Conservation (phyloP, 2,113 vertebrate genomes). For the Sander lucioperca region DNA sequence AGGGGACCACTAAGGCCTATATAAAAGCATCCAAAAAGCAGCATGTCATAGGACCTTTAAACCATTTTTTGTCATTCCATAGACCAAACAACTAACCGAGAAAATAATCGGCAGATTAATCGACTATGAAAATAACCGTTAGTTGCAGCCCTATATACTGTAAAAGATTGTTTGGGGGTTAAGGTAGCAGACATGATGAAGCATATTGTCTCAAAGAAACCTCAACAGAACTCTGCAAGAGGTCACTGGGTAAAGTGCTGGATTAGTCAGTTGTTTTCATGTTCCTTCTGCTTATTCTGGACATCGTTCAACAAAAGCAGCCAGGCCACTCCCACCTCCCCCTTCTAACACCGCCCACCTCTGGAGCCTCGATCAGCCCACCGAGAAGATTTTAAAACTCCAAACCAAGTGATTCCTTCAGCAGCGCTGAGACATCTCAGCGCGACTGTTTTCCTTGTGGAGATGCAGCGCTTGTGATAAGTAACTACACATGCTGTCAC, state of each 20-base stretch:
- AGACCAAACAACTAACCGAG: too few species aligned
- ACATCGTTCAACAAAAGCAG: conserved; percentile 71
- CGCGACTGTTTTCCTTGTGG: conserved; percentile 29
- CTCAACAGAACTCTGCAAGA: conserved; percentile 33
- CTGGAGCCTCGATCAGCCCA: conserved; percentile 48
- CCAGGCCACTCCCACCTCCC: conserved; percentile 52
- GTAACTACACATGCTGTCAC: conserved; percentile 43
- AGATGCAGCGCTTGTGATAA: conserved; percentile 28
- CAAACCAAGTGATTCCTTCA: conserved; percentile 56
- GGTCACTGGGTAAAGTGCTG: conserved; percentile 20
- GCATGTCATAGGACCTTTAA: too few species aligned
- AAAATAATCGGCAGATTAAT: too few species aligned
- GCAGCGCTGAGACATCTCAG: conserved; percentile 29
- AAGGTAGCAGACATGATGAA: conserved; percentile 23
- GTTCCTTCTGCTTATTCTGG: conserved; percentile 69
- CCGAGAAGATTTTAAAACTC: conserved; percentile 43
- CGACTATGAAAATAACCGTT: too few species aligned
- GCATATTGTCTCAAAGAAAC: conserved; percentile 35
- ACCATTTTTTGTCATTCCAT: too few species aligned
- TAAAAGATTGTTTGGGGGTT: background rate
- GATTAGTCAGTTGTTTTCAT: conserved; percentile 76
- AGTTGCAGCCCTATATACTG: too few species aligned
- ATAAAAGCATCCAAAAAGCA: too few species aligned
- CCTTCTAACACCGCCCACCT: conserved; percentile 54
- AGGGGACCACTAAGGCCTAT: too few species aligned